Evolutionary conservation across 2,113 vertebrate species (phyloP).

Genomic region (Brevimyrus niger): DNA sequence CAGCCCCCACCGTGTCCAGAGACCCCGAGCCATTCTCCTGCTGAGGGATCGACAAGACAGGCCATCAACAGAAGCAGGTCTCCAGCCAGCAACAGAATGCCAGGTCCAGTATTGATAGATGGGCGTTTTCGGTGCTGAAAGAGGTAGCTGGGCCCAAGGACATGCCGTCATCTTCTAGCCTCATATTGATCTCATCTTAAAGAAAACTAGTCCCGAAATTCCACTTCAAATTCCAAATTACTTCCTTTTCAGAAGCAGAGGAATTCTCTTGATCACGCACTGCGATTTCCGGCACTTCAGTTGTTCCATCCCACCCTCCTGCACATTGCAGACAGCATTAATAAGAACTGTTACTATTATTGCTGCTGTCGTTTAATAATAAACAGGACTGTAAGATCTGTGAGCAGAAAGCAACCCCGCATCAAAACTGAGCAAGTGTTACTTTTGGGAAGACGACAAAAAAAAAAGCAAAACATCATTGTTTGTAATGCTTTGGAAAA

Average conservation of each 20-base stretch:
- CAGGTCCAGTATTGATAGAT: background rate
- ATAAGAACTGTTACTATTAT: background rate
- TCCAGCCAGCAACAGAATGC: background rate
- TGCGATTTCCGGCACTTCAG: background rate
- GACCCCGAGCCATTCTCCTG: constrained; percentile 84
- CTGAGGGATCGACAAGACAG: constrained; percentile 16
- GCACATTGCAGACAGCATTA: background rate
- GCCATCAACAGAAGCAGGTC: background rate
- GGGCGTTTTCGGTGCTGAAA: background rate
- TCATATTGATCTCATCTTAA: background rate
- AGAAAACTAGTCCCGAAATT: background rate
- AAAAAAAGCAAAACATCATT: constrained; percentile 15
- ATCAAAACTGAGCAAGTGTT: constrained; percentile 31
- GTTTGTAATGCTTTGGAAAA: constrained; percentile 41
- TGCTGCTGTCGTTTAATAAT: background rate
- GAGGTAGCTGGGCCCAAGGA: background rate
- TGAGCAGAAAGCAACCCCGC: background rate
- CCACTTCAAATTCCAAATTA: background rate
- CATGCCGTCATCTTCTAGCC: background rate
- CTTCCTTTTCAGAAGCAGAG: background rate
- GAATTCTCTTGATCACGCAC: background rate
- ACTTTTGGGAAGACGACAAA: background rate
- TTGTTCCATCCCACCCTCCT: background rate
- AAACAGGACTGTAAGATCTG: background rate
- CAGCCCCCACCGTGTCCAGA: constrained; percentile 90